Evolutionary conservation across 1,140 invertebrate genomes (phyloP), one percentile per base, ranked within the genome.

Genomic region (Drosophila varians): DNA sequence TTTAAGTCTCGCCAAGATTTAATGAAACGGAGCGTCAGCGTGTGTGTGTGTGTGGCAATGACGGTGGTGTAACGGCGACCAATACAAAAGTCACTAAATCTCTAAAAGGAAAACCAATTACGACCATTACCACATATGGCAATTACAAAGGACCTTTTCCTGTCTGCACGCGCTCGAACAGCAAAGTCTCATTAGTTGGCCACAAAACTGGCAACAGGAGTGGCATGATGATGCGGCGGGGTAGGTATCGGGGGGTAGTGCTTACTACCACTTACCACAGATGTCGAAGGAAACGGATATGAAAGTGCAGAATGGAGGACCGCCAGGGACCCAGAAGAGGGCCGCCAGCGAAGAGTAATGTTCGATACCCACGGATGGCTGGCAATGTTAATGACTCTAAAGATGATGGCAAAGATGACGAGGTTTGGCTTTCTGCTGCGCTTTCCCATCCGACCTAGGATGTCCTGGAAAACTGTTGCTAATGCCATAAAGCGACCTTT

Each of bases 31-130:
- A 48, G 14, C 48, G 26, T 38, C 11, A 31, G 6, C 9, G 3
- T n/a, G 3, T 40, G 3, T 1, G 23, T 21, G 14, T 26, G 34
- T 12, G 6, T 38, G 14, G 21, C 14, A 19, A 64, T 62, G 62
- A 60, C 58, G 54, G 45, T 58, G 40, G 36, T 66, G 55, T 62
- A 49, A 65, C 65, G 48, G 57, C 53, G 61, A 54, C 80, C 80
- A 84, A 84, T 84, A 76, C 82, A 76, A 80, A 84, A 84, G 76
- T 84, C 80, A 84, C 72, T 86, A 84, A 86, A 86, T 86, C 80
- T 87, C 72, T 76, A 86, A 87, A 80, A 86, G 80, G 80, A 86
- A 86, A 86, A 86, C 80, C 80, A 86, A 86, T 86, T 86, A 86
- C 80, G 73, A 55, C 80, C 76, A 86, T 86, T 86, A 86, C 80